Percentiles rank a stretch among this genome's conserved stretches.
Evolutionary conservation across 2,113 vertebrate genomes (phyloP).

Genomic region (Cyphomyrus plagiostoma): DNA sequence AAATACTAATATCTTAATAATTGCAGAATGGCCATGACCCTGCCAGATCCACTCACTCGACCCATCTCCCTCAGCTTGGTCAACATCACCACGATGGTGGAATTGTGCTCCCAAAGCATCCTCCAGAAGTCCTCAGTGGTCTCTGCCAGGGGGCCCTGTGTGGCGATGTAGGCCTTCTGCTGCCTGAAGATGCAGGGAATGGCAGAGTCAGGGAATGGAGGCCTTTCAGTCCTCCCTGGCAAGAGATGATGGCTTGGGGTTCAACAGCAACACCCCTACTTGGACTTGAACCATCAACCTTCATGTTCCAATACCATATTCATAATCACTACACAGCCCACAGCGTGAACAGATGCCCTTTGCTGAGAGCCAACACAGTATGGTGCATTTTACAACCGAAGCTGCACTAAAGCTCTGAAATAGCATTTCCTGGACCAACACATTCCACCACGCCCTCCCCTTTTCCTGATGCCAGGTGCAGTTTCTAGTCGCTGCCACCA

Average conservation of each 20-base stretch:
- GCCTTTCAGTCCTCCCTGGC: background rate
- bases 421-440: background rate
- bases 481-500: background rate
- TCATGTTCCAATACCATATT: background rate
- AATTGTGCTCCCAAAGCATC: slow-evolving; percentile 98
- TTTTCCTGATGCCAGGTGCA: background rate
- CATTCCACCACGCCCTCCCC: background rate
- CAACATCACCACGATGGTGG: slow-evolving; percentile 96
- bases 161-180: slow-evolving; percentile 92
- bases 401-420: background rate
- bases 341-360: background rate
- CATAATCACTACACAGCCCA: background rate
- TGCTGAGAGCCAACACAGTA: background rate
- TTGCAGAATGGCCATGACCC: background rate
- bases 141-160: slow-evolving; percentile 85
- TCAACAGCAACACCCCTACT: background rate
- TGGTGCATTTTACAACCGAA: background rate
- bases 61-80: slow-evolving; percentile 95
- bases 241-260: background rate
- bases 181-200: slow-evolving; percentile 61
- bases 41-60: slow-evolving; percentile 61
- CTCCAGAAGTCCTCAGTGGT: slow-evolving; percentile 98
- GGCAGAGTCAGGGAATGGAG: background rate
- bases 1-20: background rate
- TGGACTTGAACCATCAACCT: background rate